Evolutionary conservation across 2,797 vertebrate species (phyloP).

Genomic region (Macropus fuliginosus): DNA sequence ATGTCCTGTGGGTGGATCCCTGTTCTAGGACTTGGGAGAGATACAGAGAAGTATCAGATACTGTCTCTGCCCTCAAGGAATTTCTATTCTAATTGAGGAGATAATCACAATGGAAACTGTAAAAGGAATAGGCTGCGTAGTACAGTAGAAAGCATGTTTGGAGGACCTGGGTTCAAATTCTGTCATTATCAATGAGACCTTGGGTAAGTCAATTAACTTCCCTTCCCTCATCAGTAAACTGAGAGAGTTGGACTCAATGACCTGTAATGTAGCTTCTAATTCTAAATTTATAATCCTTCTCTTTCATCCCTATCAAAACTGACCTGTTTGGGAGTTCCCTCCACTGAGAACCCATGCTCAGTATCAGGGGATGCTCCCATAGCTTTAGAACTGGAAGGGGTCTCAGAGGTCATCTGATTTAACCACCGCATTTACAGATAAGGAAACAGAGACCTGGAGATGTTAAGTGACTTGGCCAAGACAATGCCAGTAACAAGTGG

Average conservation of each 20-base stretch:
- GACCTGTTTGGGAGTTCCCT: not conserved
- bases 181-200: not conserved
- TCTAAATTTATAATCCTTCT: not conserved
- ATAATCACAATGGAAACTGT: not conserved
- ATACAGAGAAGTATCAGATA: not conserved
- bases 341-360: not conserved
- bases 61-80: not conserved
- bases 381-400: not conserved
- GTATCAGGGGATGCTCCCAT: not conserved
- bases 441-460: not conserved
- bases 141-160: not conserved
- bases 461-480: too few relatives aligned
- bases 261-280: not conserved
- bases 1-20: not conserved
- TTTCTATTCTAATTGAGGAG: not conserved
- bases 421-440: not conserved
- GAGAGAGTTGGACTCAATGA: not conserved
- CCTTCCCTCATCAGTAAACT: not conserved
- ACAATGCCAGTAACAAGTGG: not conserved
- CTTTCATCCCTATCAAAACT: not conserved
- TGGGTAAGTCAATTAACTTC: not conserved
- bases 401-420: not conserved
- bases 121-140: too few relatives aligned
- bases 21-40: not conserved
- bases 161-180: not conserved